Percentiles rank a stretch among this genome's conserved stretches.
These are phyloP conservation scores for Andrena dorsata DNA, from an alignment of 2,888 invertebrate species.

Conservation along the genomic window DNA sequence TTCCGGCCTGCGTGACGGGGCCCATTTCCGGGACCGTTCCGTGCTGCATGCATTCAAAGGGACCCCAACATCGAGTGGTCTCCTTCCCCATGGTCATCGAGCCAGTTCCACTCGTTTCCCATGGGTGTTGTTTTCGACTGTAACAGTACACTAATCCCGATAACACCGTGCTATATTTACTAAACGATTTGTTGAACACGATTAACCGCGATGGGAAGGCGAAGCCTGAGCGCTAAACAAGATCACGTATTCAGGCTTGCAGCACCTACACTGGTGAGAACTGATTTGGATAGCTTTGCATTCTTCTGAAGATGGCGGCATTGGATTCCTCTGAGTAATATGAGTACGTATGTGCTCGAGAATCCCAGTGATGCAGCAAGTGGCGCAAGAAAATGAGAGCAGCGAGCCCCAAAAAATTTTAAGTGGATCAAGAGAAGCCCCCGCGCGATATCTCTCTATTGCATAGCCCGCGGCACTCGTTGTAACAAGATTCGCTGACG, in stretches of 20 bases:
- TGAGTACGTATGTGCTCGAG: not conserved
- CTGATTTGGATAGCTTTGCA: not conserved
- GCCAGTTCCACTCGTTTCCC: slow-evolving; percentile 69
- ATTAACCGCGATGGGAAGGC: not conserved
- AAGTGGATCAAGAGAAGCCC: slow-evolving; percentile 57
- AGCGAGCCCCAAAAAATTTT: slow-evolving; percentile 51
- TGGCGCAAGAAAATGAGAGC: slow-evolving; percentile 49
- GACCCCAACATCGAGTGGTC: slow-evolving; percentile 65
- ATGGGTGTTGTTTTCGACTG: slow-evolving; percentile 71
- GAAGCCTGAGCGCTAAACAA: not conserved
- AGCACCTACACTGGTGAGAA: not conserved
- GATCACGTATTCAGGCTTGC: not conserved
- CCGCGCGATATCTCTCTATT: slow-evolving; percentile 49
- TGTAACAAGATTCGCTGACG: slow-evolving; percentile 65
- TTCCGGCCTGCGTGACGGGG: slow-evolving; percentile 73
- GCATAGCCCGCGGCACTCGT: slow-evolving; percentile 45
- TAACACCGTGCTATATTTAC: slow-evolving; percentile 25
- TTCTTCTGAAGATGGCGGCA: not conserved
- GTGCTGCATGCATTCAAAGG: slow-evolving; percentile 66
- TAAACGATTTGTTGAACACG: slow-evolving; percentile 6
- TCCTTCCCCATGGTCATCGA: slow-evolving; percentile 63
- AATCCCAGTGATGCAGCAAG: slow-evolving; percentile 19
- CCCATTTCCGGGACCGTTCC: slow-evolving; percentile 74
- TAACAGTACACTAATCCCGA: slow-evolving; percentile 54
- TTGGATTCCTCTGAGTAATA: slow-evolving; percentile 1